Evolutionary conservation across 2,888 invertebrate genomes (phyloP).

Genomic region (Mythimna loreyi): DNA sequence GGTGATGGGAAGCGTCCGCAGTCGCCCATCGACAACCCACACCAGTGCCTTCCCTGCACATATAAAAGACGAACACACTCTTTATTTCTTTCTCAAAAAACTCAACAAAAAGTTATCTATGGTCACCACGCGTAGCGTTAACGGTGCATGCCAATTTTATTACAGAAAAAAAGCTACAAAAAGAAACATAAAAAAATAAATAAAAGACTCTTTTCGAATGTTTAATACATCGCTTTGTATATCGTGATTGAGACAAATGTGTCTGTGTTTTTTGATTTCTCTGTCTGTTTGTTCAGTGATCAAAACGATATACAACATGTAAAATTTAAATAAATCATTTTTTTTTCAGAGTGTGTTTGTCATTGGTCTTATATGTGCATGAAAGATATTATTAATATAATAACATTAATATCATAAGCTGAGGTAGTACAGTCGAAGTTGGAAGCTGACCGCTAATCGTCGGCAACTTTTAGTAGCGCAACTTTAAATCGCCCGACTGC

Average conservation of each 20-base stretch:
- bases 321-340: conserved; percentile 72
- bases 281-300: conserved; percentile 70
- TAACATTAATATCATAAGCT: conserved; percentile 74
- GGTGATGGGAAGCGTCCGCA: conserved; percentile 58
- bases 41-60: conserved; percentile 87
- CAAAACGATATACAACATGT: conserved; percentile 69
- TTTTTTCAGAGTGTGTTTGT: conserved; percentile 88
- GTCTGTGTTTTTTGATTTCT: conserved; percentile 69
- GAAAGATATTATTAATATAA: conserved; percentile 82
- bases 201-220: conserved; percentile 63
- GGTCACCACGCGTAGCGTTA: conserved; percentile 81
- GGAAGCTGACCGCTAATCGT: conserved; percentile 63
- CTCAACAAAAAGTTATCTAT: conserved; percentile 61
- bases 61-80: conserved; percentile 91
- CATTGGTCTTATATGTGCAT: conserved; percentile 90
- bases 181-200: conserved; percentile 75
- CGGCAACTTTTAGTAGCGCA: conserved; percentile 48
- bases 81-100: conserved; percentile 75
- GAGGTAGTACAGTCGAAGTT: conserved; percentile 75
- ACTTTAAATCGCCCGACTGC: conserved; percentile 51
- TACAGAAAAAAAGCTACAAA: conserved; percentile 85
- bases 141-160: conserved; percentile 88
- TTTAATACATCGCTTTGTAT: conserved; percentile 62
- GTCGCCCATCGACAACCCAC: conserved; percentile 67
- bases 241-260: conserved; percentile 67